Percentiles rank a stretch among this genome's conserved stretches.
Evolutionary conservation across 2,888 invertebrate species (phyloP).

Genomic region (Dexiosoma caninum): DNA sequence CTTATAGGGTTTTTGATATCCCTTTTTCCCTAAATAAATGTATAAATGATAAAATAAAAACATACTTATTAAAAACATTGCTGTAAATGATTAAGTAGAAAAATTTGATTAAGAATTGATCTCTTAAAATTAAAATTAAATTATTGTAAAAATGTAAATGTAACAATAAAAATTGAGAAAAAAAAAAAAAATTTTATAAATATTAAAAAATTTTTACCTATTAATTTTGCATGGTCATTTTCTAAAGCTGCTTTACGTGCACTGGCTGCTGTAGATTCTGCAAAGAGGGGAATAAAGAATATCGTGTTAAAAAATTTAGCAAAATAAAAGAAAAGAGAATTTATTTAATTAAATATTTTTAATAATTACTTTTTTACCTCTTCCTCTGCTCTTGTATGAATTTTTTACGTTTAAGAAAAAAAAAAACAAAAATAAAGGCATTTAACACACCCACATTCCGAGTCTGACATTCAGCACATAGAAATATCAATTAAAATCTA

Average conservation of each 20-base stretch:
- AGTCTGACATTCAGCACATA: constrained; percentile 49
- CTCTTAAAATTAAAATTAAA: too few relatives aligned
- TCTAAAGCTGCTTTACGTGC: constrained; percentile 71
- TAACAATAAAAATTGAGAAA: too few relatives aligned
- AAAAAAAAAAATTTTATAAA: neutral
- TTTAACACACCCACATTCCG: constrained; percentile 67
- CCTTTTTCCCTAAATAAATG: too few relatives aligned
- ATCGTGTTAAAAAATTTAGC: constrained; percentile 1
- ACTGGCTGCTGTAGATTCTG: constrained; percentile 71
- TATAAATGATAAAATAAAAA: too few relatives aligned
- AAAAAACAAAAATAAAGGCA: neutral
- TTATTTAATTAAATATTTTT: neutral
- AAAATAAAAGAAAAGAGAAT: neutral
- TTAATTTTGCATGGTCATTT: constrained; percentile 70
- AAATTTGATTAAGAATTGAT: too few relatives aligned
- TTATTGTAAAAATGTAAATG: too few relatives aligned
- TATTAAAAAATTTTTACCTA: constrained; percentile 65
- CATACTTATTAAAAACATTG: too few relatives aligned
- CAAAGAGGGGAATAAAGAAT: constrained; percentile 42
- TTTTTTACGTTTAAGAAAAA: neutral
- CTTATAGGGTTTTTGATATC: too few relatives aligned
- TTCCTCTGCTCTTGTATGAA: neutral
- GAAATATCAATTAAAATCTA: neutral
- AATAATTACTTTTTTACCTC: neutral
- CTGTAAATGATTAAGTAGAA: too few relatives aligned